Percentiles rank a stretch among this genome's conserved stretches.
These are phyloP conservation scores for Bicyclus anynana DNA, from an alignment of 1,140 invertebrate genomes.

Conservation along the genomic window DNA sequence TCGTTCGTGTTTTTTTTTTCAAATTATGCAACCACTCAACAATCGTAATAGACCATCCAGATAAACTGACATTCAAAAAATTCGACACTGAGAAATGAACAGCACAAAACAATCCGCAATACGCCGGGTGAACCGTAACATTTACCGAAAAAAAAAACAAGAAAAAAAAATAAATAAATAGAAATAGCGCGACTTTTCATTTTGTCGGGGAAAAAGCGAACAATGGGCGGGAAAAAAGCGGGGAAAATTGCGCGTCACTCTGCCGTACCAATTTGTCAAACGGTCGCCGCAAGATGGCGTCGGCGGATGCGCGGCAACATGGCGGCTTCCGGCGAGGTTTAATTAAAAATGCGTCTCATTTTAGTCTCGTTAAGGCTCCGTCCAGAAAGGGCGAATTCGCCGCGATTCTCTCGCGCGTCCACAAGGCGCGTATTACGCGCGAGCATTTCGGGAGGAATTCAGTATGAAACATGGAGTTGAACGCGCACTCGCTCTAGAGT, in stretches of 20 bases:
- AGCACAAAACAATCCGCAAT: constrained; percentile 53
- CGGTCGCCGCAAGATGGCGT: constrained; percentile 71
- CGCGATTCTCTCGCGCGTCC: too few relatives aligned
- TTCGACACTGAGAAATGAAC: constrained; percentile 59
- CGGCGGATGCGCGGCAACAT: constrained; percentile 63
- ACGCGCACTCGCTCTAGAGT: too few relatives aligned
- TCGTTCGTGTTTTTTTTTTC: not conserved
- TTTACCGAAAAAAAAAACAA: constrained; percentile 52
- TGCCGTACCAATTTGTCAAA: constrained; percentile 75
- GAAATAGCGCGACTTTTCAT: constrained; percentile 73
- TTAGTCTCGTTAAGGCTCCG: constrained; percentile 34
- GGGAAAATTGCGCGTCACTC: constrained; percentile 76
- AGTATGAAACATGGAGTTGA: too few relatives aligned
- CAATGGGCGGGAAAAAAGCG: constrained; percentile 74
- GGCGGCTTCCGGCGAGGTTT: constrained; percentile 67
- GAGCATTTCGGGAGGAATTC: too few relatives aligned
- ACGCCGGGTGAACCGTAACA: constrained; percentile 50
- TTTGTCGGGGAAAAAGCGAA: constrained; percentile 73
- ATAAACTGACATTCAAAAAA: constrained; percentile 42
- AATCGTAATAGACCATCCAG: constrained; percentile 22
- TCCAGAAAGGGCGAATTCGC: too few relatives aligned
- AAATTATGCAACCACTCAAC: constrained; percentile 16
- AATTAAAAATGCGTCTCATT: constrained; percentile 75
- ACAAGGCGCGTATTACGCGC: too few relatives aligned
- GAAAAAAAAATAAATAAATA: constrained; percentile 54